phyloP scores from a whole-genome alignment of 2,113 vertebrate genomes.

The Oreocharis arfaki region DNA sequence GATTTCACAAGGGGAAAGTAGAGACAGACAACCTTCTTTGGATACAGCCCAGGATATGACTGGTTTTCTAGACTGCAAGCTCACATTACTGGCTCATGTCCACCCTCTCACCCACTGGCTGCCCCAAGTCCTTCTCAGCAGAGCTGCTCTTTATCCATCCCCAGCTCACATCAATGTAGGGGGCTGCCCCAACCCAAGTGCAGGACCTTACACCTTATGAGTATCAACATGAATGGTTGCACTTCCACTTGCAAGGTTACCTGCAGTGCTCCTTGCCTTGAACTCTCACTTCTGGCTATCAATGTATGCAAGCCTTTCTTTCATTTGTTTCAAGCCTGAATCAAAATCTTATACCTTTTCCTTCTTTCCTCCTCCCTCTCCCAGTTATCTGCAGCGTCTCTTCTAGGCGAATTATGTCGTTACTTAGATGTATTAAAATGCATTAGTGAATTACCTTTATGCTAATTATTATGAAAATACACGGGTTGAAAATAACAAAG shows the following conservation, averaged over 20 bases:
- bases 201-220: background rate
- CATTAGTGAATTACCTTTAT: background rate
- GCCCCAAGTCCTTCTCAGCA: background rate
- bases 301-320: background rate
- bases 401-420: background rate
- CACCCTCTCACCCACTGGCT: no score
- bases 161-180: accelerated
- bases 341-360: background rate
- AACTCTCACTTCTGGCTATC: background rate
- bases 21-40: background rate
- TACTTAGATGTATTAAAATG: background rate
- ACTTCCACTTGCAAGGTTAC: background rate
- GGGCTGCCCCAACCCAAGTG: background rate
- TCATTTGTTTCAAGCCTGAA: background rate
- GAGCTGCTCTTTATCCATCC: background rate
- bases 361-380: background rate
- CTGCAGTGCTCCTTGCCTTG: background rate
- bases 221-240: background rate
- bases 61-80: background rate
- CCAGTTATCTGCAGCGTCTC: background rate
- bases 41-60: background rate
- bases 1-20: background rate
- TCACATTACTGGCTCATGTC: background rate
- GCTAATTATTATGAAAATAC: background rate
- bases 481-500: background rate